Conservation (phyloP, 2,888 invertebrate species). For the Athripsodes cinereus region DNA sequence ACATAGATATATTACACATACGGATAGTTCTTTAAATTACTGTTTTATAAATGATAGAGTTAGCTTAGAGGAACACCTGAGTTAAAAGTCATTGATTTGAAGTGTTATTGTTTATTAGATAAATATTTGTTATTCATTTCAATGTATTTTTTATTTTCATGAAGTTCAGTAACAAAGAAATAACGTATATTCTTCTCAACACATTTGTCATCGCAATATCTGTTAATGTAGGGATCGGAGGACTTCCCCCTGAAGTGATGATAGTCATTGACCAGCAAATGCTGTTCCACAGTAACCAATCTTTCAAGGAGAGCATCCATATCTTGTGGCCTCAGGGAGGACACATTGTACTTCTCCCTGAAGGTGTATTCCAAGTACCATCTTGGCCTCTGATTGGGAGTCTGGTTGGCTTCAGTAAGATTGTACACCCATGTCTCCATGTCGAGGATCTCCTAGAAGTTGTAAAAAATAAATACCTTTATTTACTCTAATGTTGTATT, state of each 20-base stretch:
- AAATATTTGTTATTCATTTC: too few species aligned
- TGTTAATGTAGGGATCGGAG: constrained; percentile 43
- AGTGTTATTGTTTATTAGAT: too few species aligned
- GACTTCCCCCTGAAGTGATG: constrained; percentile 49
- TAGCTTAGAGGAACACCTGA: too few species aligned
- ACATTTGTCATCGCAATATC: constrained; percentile 42
- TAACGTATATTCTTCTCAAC: constrained; percentile 49
- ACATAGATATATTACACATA: too few species aligned
- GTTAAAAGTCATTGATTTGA: too few species aligned
- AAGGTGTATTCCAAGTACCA: constrained; percentile 75
- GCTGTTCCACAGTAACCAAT: constrained; percentile 49
- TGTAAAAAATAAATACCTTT: neutral
- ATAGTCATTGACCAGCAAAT: constrained; percentile 46
- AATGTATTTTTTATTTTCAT: constrained; percentile 41
- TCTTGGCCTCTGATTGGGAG: constrained; percentile 49
- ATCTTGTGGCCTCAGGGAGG: constrained; percentile 55
- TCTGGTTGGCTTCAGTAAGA: constrained; percentile 64
- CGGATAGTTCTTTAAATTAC: too few species aligned
- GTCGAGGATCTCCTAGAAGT: constrained; percentile 54
- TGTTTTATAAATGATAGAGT: too few species aligned
- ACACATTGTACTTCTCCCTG: constrained; percentile 56
- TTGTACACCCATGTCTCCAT: constrained; percentile 72
- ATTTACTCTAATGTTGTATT: too few species aligned
- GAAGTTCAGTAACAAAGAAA: constrained; percentile 50
- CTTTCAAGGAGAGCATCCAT: constrained; percentile 54